phyloP scores from a whole-genome alignment of 2,888 invertebrate species.

The Geotrupes spiniger region DNA sequence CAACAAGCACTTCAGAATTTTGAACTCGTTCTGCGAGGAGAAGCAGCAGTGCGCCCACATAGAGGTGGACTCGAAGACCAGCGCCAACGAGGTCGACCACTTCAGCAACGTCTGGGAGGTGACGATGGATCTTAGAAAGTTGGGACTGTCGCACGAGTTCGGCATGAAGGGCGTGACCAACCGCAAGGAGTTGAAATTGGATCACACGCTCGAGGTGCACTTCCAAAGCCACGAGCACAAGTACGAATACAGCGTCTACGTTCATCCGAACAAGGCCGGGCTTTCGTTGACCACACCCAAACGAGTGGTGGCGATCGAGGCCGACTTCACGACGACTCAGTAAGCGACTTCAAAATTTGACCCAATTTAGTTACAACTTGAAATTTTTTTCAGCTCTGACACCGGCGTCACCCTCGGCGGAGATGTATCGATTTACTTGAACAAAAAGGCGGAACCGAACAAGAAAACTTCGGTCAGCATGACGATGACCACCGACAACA shows the following conservation, averaged over 20 bases:
- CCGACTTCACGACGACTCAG: constrained; percentile 35
- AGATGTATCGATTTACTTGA: constrained; percentile 64
- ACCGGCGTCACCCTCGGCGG: constrained; percentile 54
- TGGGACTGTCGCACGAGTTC: constrained; percentile 72
- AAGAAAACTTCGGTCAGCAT: constrained; percentile 59
- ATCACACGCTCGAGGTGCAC: constrained; percentile 70
- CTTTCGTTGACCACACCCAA: constrained; percentile 65
- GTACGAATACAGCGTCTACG: constrained; percentile 67
- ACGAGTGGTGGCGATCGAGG: constrained; percentile 64
- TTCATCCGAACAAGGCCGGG: constrained; percentile 63
- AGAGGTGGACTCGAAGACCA: constrained; percentile 62
- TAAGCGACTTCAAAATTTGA: constrained; percentile 16
- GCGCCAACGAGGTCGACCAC: constrained; percentile 48
- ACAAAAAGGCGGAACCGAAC: constrained; percentile 69
- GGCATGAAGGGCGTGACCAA: constrained; percentile 66
- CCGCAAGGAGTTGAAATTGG: constrained; percentile 57
- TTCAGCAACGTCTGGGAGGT: constrained; percentile 63
- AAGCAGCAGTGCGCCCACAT: constrained; percentile 76
- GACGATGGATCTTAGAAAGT: constrained; percentile 68
- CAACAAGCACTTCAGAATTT: constrained; percentile 68
- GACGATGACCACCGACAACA: constrained; percentile 5
- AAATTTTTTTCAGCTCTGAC: constrained; percentile 3
- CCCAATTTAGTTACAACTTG: background rate
- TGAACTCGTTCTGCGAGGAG: constrained; percentile 73
- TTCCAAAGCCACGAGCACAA: constrained; percentile 69